These are phyloP conservation scores for Ophioderma brevispina DNA, from an alignment of 35 echinoderm and acorn worm genomes.

Conservation along the genomic window DNA sequence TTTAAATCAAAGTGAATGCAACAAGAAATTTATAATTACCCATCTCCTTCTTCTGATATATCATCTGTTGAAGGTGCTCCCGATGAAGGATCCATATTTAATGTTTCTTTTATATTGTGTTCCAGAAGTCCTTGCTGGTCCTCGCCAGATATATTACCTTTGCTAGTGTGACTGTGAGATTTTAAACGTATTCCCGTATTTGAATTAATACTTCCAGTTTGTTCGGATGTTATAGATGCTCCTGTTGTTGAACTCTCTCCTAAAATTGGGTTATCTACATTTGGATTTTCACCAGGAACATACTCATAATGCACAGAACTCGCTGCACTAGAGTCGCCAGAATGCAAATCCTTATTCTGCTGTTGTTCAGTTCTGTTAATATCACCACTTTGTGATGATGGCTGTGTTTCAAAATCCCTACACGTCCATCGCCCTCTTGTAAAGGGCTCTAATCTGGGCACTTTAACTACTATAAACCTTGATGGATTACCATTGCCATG, in stretches of 20 bases:
- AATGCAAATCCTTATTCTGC: conserved; percentile 70
- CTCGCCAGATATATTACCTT: neutral
- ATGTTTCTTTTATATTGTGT: neutral
- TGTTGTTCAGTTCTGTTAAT: conserved; percentile 24
- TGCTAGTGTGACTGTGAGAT: neutral
- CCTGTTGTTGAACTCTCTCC: conserved; percentile 12
- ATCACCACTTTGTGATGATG: neutral
- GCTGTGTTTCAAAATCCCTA: conserved; percentile 84
- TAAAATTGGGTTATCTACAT: conserved; percentile 24
- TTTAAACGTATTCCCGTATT: neutral
- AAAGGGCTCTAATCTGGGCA: conserved; percentile 85
- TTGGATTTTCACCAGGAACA: conserved; percentile 62
- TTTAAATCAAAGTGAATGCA: too few species aligned
- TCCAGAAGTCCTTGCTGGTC: neutral
- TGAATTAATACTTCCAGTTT: neutral
- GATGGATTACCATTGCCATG: conserved; percentile 94
- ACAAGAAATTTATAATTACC: too few species aligned
- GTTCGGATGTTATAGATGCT: neutral
- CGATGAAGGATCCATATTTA: neutral
- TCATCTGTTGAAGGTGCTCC: neutral
- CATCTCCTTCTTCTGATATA: neutral
- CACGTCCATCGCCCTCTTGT: conserved; percentile 95
- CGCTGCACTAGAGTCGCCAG: conserved; percentile 95
- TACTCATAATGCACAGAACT: conserved; percentile 86
- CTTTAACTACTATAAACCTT: conserved; percentile 96